A percentile compares a stretch with the other conserved stretches of the same genome.
phyloP scores from a whole-genome alignment of 2,113 vertebrate species.

The Myrmecobius fasciatus region DNA sequence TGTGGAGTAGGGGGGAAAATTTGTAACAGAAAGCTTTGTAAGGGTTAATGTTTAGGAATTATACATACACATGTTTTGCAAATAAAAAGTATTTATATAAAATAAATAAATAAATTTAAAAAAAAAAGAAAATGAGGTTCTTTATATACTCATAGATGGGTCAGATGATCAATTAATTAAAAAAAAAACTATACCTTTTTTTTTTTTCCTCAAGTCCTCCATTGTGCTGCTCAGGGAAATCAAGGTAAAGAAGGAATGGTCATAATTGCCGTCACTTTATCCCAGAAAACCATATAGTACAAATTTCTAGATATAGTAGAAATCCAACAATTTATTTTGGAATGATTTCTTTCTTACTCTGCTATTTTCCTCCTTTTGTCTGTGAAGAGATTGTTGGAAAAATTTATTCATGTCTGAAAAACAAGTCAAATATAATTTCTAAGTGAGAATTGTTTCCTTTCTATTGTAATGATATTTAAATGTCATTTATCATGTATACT shows the following conservation, averaged over 20 bases:
- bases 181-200: too few species aligned
- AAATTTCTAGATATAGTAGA: too few species aligned
- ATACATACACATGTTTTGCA: too few species aligned
- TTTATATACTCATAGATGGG: too few species aligned
- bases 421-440: not conserved
- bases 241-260: not conserved
- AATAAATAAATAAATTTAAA: too few species aligned
- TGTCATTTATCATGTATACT: slow-evolving; percentile 23
- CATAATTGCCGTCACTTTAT: not conserved
- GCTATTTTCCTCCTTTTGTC: not conserved
- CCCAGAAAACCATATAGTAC: too few species aligned
- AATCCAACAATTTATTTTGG: not conserved
- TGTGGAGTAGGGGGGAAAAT: too few species aligned
- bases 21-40: too few species aligned
- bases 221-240: not conserved
- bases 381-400: slow-evolving; percentile 6
- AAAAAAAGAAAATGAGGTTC: too few species aligned
- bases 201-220: not conserved
- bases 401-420: not conserved
- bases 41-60: too few species aligned
- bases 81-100: too few species aligned
- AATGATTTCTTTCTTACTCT: not conserved
- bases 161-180: too few species aligned
- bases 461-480: not conserved
- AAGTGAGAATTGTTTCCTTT: slow-evolving; percentile 16